A percentile compares a stretch with the other conserved stretches of the same genome.
These are phyloP conservation scores for Cichlasoma orientale DNA, from an alignment of 2,797 vertebrate genomes.

Conservation along the genomic window DNA sequence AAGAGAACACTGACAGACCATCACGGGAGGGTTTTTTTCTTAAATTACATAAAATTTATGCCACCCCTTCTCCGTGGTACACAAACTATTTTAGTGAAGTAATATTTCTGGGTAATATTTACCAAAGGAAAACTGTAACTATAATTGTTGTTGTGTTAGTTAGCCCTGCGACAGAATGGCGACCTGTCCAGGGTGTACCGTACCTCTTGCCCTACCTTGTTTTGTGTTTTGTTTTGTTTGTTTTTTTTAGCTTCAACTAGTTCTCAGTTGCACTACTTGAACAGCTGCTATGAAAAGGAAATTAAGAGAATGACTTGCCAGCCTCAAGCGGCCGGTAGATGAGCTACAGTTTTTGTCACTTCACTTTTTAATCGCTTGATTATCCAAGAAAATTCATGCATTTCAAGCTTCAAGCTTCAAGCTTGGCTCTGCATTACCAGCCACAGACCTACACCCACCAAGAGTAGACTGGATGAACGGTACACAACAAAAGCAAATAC, in stretches of 20 bases:
- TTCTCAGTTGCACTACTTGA: no score
- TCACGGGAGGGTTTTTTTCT: conserved; percentile 26
- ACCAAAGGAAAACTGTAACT: conserved; percentile 9
- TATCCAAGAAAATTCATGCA: not conserved
- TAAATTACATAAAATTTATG: conserved; percentile 12
- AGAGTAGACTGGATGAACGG: not conserved
- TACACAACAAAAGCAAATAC: not conserved
- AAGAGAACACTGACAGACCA: conserved; percentile 41
- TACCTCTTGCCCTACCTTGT: no score
- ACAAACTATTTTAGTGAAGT: not conserved
- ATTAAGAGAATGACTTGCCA: no score
- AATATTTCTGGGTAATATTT: not conserved
- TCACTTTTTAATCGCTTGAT: not conserved
- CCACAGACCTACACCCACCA: not conserved
- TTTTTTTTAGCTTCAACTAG: no score
- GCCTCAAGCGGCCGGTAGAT: not conserved
- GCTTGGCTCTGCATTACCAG: not conserved
- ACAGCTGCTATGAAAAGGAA: no score
- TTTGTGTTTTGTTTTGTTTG: no score
- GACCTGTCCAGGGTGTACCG: no score
- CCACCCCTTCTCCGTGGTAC: not conserved
- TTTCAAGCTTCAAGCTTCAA: not conserved
- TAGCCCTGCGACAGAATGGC: no score
- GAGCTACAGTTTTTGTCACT: not conserved
- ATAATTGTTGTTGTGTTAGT: no score